phyloP scores from a whole-genome alignment of 2,797 vertebrate species.

The Taeniopygia guttata region DNA sequence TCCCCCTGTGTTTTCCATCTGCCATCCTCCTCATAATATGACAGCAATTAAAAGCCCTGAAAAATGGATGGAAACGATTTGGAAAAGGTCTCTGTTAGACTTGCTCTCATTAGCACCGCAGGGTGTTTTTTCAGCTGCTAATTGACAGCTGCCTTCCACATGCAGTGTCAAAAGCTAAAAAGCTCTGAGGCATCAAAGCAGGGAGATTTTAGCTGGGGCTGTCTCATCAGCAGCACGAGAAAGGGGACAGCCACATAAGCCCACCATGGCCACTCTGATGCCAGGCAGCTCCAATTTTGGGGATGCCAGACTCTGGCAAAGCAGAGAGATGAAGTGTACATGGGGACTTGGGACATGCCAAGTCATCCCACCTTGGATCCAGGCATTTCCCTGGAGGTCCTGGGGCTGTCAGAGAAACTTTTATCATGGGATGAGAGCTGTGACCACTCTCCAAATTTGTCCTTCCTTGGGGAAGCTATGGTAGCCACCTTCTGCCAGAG shows the following conservation, averaged over 20 bases:
- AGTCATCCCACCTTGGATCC: not conserved
- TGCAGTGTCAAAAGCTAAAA: not conserved
- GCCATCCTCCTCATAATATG: not conserved
- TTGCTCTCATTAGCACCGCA: constrained; percentile 38
- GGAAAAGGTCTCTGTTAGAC: constrained; percentile 7
- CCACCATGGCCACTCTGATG: not conserved
- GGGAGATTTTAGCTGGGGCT: not conserved
- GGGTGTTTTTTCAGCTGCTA: constrained; percentile 59
- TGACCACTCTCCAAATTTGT: not conserved
- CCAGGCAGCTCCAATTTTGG: not conserved
- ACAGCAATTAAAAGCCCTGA: constrained; percentile 34
- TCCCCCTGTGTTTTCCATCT: not conserved
- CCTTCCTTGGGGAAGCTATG: not conserved
- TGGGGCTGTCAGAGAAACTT: not conserved
- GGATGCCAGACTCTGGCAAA: not conserved
- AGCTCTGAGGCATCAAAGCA: not conserved
- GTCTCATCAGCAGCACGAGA: rapidly evolving
- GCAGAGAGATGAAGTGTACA: too few species aligned
- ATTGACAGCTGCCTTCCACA: constrained; percentile 46
- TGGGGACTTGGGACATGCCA: not conserved
- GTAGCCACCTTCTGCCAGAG: not conserved
- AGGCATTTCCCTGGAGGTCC: not conserved
- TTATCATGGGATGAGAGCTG: not conserved
- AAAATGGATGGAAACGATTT: constrained; percentile 42
- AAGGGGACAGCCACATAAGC: not conserved